Evolutionary conservation across 53 echinoderm and acorn worm genomes (phyloP), one percentile per base, ranked within the genome.

Genomic region (Actinopyga echinites): DNA sequence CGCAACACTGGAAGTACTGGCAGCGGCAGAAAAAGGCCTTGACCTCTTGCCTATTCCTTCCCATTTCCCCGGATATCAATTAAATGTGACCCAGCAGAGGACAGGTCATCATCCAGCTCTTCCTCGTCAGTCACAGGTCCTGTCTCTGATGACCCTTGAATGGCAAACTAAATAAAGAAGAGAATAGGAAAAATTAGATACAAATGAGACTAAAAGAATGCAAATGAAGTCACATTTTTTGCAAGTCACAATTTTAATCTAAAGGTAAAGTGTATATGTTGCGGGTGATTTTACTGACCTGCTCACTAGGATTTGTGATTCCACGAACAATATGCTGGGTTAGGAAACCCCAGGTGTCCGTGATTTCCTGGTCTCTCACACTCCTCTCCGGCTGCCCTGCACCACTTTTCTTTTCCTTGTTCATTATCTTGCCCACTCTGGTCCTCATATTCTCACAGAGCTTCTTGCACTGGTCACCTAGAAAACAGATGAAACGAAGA

Each of bases 401-500:
- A 17, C 65, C 65, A 65, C 65, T 65, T 29, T 65, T 65, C 29
- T 65, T 65, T 30, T 65, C 65, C 32, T 6, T 65, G 3, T 65
- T 65, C 29, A 65, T 25, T 5, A 65, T 65, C 65, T 63, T 63
- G 15, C 64, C 64, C 64, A 63, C 19, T 8, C 64, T 13, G 64
- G 64, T 63, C 24, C 64, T 65, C 65, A 65, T 65, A 30, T 65
- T 65, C 32, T 65, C 65, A 29, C 23, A 65, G 29, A 28, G 32
- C 8, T 65, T 65, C 65, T 65, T 65, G 26, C 65, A 65, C 28
- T 65, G 65, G 65, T 3, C 28, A 65, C 65, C 65, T 28, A 59
- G 22, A 59, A 37, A 37, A 37, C 7, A 37, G 37, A 37, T 37
- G 4, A 11, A 69, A 11, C 12, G 69, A 69, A 69, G 5, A 69